These are phyloP conservation scores for Protaetia brevitarsis DNA, from an alignment of 1,140 invertebrate species.

Conservation along the genomic window DNA sequence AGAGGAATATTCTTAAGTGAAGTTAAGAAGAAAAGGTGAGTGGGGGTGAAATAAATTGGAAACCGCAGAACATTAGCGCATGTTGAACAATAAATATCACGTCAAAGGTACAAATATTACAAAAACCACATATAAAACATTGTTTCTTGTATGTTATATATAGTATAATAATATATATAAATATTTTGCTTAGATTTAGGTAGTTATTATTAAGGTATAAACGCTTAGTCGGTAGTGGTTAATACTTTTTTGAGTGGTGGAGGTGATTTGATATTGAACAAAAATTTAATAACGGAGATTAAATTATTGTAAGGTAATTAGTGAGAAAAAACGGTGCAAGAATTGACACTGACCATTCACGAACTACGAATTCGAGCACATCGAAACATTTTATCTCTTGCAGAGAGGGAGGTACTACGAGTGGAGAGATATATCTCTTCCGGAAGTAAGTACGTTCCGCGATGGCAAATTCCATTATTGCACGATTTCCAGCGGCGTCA, in stretches of 20 bases:
- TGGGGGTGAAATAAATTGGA: not conserved
- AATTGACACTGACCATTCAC: slow-evolving; percentile 16
- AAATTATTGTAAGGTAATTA: not conserved
- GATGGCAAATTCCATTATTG: slow-evolving; percentile 6
- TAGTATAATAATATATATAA: slow-evolving; percentile 15
- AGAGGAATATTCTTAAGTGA: not conserved
- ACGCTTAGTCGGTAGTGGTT: no score
- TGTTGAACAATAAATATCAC: slow-evolving; percentile 29
- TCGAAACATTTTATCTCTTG: not conserved
- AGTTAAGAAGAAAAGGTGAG: not conserved
- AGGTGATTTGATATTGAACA: slow-evolving; percentile 1
- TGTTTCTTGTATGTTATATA: slow-evolving; percentile 11
- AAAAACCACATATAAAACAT: slow-evolving; percentile 33
- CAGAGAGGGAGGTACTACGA: no score
- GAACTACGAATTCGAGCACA: not conserved
- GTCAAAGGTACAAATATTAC: slow-evolving; percentile 41
- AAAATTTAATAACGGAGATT: not conserved
- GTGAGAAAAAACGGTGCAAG: slow-evolving; percentile 6
- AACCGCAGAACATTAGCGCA: slow-evolving; percentile 14
- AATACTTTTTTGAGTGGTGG: slow-evolving; percentile 16
- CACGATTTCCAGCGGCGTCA: not conserved
- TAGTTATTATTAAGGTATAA: no score
- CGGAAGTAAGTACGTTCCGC: slow-evolving; percentile 3
- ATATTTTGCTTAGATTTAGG: slow-evolving; percentile 10
- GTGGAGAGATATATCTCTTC: no score